A percentile compares a stretch with the other conserved stretches of the same genome.
Evolutionary conservation across 1,140 invertebrate species (phyloP).

Genomic region (Leguminivora glycinivorella): DNA sequence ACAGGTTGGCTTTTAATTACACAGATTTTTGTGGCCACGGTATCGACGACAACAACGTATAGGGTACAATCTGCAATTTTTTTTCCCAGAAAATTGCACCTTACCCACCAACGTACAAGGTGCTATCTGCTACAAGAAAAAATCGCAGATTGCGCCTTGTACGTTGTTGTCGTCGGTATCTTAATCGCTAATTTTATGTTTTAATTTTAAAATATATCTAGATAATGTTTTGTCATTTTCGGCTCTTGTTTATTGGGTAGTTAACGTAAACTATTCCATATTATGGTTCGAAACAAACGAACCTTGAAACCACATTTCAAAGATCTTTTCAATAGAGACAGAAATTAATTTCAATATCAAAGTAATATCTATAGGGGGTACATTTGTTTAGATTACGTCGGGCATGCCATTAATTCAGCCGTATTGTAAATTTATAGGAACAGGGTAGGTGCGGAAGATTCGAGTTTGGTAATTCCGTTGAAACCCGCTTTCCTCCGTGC

Average conservation of each 20-base stretch:
- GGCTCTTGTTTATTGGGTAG: not conserved
- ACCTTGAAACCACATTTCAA: not conserved
- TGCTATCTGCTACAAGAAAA: too few relatives aligned
- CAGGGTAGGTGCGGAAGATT: constrained; percentile 41
- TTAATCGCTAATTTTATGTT: too few relatives aligned
- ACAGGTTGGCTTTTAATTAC: too few relatives aligned
- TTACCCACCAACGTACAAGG: too few relatives aligned
- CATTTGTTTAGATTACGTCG: constrained; percentile 21
- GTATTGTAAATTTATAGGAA: constrained; percentile 42
- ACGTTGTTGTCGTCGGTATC: too few relatives aligned
- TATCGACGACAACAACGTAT: too few relatives aligned
- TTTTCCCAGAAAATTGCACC: too few relatives aligned
- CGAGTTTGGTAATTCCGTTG: constrained; percentile 46
- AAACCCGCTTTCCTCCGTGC: constrained; percentile 38
- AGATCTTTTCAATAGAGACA: not conserved
- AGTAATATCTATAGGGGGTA: constrained; percentile 20
- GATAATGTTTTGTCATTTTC: not conserved
- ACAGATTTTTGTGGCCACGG: too few relatives aligned
- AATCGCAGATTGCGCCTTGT: too few relatives aligned
- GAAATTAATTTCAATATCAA: constrained; percentile 16
- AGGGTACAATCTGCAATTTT: too few relatives aligned
- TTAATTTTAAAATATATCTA: too few relatives aligned
- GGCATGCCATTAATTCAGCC: constrained; percentile 41
- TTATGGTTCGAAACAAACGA: not conserved
- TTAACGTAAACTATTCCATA: constrained; percentile 3